phyloP scores from a whole-genome alignment of 2,797 vertebrate species.

The Schizothorax lantsangensis region DNA sequence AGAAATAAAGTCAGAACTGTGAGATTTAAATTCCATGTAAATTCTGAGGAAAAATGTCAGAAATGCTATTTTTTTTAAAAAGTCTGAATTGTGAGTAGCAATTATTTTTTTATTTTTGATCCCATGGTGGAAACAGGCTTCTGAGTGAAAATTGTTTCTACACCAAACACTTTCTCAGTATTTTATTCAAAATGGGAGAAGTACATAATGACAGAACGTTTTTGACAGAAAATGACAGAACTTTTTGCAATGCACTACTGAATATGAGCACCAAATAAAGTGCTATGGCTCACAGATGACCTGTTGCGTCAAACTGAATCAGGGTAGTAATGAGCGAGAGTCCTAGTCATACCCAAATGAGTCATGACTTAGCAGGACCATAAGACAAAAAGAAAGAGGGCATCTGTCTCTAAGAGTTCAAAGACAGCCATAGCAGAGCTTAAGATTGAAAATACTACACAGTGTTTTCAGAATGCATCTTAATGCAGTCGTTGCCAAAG shows the following conservation, averaged over 20 bases:
- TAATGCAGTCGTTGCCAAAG: background rate
- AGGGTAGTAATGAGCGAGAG: background rate
- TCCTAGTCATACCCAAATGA: constrained; percentile 13
- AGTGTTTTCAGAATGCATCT: background rate
- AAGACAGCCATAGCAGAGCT: background rate
- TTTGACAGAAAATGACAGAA: no score
- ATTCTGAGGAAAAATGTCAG: background rate
- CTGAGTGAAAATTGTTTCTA: background rate
- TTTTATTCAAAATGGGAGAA: background rate
- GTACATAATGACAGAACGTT: background rate
- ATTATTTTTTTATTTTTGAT: no score
- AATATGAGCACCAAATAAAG: background rate
- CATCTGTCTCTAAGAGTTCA: background rate
- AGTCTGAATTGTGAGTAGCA: no score
- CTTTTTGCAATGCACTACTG: background rate
- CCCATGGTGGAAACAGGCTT: background rate
- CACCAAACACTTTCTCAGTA: background rate
- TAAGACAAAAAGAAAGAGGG: background rate
- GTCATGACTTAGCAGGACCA: background rate
- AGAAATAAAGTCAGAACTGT: background rate
- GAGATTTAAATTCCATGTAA: no score
- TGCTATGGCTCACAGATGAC: background rate
- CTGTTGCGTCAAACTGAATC: constrained; percentile 30
- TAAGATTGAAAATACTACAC: background rate
- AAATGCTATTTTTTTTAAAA: background rate